These are phyloP conservation scores for Apamea anceps DNA, from an alignment of 2,888 invertebrate genomes.

Conservation along the genomic window DNA sequence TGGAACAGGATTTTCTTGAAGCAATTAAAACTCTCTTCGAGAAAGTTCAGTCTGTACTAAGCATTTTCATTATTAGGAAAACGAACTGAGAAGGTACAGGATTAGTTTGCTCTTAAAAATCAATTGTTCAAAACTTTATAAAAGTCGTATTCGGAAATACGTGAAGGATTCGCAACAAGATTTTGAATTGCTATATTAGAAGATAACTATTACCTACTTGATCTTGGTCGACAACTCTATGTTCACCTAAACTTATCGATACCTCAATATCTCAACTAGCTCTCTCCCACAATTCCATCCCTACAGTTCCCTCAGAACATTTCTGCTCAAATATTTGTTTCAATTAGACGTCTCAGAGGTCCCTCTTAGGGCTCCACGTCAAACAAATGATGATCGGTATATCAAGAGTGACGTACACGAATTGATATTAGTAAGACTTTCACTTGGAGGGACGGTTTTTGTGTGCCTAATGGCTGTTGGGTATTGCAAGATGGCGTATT, in stretches of 20 bases:
- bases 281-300: constrained; percentile 47
- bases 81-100: background rate
- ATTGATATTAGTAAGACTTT: constrained; percentile 65
- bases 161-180: background rate
- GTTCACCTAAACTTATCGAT: constrained; percentile 42
- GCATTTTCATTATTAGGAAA: background rate
- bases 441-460: constrained; percentile 44
- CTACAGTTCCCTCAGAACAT: constrained; percentile 68
- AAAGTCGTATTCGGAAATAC: background rate
- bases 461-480: constrained; percentile 32
- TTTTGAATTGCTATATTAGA: background rate
- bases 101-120: background rate
- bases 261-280: constrained; percentile 32
- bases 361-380: constrained; percentile 74
- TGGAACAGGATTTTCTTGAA: background rate
- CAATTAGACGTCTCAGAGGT: constrained; percentile 83
- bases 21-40: background rate
- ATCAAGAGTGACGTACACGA: constrained; percentile 77
- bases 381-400: constrained; percentile 84
- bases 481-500: constrained; percentile 15
- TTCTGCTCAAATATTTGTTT: constrained; percentile 88
- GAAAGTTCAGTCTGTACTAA: background rate
- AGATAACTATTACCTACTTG: background rate
- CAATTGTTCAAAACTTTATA: background rate
- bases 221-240: too few relatives aligned